Base-by-base conservation (phyloP, 2,113 vertebrate species). In the Sitta europaea region DNA sequence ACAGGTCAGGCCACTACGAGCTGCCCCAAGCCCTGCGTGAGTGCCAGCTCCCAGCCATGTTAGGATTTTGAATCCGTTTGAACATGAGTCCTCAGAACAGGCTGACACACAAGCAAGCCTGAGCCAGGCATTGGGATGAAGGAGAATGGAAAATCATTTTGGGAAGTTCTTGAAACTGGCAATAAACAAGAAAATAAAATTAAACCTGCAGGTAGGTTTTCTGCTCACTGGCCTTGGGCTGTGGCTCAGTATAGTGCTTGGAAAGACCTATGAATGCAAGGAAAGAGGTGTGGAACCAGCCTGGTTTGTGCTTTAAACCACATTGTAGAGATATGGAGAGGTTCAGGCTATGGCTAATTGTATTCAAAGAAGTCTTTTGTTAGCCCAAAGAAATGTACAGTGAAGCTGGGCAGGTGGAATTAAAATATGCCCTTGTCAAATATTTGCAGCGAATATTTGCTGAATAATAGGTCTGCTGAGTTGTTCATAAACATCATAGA, bases 381-480 rank as follows among this genome's bases (percentile, higher is more conserved):
- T 96, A 90, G 66, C 83, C 83, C 91, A 79, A 81, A 94, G 75
- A 77, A 92, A 92, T 24, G 23, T 40, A 58, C 48, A 93, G 71
- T 61, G 78, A 97, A 96, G 70, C 85, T 88, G 88, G 85, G 91
- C n/a, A 29, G 58, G n/a, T 95, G 83, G 67, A 91, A 96, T 96
- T 97, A 97, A 97, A 98, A 81, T 73, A 92, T 40, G 45, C 57
- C 74, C 54, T 90, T 95, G 84, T 57, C 73, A 95, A 95, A 96
- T 66, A 73, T 90, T 95, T 91, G 61, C 75, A 86, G 95, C 93
- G 76, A 86, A 82, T 90, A 97, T 42, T 97, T 65, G 92, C 80
- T 91, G 87, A 75, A 92, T 90, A 93, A 92, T 68, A 82, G 73
- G 54, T 72, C 54, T 47, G 33, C 16, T 70, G 20, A 12, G 8